These are phyloP conservation scores for Anabas testudineus DNA, from an alignment of 2,797 vertebrate genomes.

Conservation along the genomic window DNA sequence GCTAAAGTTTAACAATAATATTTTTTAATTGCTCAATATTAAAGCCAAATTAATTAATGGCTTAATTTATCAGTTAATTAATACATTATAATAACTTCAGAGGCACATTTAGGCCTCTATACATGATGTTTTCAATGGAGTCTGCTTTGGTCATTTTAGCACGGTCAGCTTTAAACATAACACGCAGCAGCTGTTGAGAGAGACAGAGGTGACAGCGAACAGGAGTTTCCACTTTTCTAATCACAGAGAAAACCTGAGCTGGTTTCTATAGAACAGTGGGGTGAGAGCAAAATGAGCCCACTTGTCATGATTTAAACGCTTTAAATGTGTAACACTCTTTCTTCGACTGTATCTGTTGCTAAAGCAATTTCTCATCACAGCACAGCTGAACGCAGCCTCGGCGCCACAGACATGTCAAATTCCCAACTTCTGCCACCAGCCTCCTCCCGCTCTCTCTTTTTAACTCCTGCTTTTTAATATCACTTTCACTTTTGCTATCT, in stretches of 20 bases:
- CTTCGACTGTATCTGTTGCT: neutral
- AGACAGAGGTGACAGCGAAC: conserved; percentile 4
- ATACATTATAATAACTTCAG: no score
- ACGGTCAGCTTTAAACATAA: no score
- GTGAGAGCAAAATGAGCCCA: neutral
- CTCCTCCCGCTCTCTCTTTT: conserved; percentile 39
- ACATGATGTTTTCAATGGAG: no score
- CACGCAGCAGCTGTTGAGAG: no score
- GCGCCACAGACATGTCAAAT: conserved; percentile 45
- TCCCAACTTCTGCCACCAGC: conserved; percentile 51
- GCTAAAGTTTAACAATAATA: no score
- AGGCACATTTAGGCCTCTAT: no score
- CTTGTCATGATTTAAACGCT: no score
- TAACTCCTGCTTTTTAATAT: conserved; percentile 68
- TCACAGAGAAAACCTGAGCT: conserved; percentile 13
- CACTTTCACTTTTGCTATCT: conserved; percentile 68
- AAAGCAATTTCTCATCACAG: conserved; percentile 25
- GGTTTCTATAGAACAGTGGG: neutral
- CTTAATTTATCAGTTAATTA: no score
- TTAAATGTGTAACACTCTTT: neutral
- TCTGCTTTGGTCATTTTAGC: no score
- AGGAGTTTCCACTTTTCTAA: neutral
- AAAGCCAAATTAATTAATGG: no score
- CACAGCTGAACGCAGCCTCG: conserved; percentile 37
- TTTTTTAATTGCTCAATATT: no score